Base-by-base conservation (phyloP, 2,888 invertebrate species). In the Epiblema foenella region DNA sequence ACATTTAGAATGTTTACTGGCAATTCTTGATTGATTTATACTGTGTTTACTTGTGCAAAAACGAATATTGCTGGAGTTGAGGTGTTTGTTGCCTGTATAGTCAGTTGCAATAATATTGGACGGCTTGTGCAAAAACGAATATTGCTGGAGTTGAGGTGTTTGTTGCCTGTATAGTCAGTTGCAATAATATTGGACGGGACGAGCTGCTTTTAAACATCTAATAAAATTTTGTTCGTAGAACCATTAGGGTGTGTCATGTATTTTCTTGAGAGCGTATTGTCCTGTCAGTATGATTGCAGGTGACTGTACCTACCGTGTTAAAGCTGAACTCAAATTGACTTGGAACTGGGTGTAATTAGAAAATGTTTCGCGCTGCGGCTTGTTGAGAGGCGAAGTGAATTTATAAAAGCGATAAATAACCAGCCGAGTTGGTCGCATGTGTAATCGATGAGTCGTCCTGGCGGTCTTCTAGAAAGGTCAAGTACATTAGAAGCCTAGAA, bases 331-430 rank as follows among this genome's bases (percentile, higher is more conserved):
- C 64, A 54, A 64, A 52, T 64, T 64, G 64, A 37, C 54, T 64
- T 10, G 18, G 52, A 52, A 64, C 63, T 52, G 39, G 52, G 39
- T 64, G 52, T 64, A 64, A 64, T 64, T 64, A 64, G 39, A 64
- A 64, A 54, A 64, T 64, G 63, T 52, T 64, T 64, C 37, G 63
- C 63, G 33, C 29, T 18, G 64, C 39, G 37, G 51, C 63, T 39
- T 64, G 64, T 39, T 54, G 64, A 64, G 52, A 20, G 64, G 64
- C 37, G 64, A 64, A 39, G 64, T 39, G 52, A 64, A 64, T 64
- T 64, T 64, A 64, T 39, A 64, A 64, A 54, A 54, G 52, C 54
- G 39, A 64, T 64, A 64, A 54, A 64, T 64, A 64, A 64, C 52
- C 37, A 39, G n/a, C 39, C 11, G 18, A n/a, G 18, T 33, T 51